Evolutionary conservation across 2,888 invertebrate species (phyloP), one percentile per base, ranked within the genome.

Genomic region (Andrena bicolor): DNA sequence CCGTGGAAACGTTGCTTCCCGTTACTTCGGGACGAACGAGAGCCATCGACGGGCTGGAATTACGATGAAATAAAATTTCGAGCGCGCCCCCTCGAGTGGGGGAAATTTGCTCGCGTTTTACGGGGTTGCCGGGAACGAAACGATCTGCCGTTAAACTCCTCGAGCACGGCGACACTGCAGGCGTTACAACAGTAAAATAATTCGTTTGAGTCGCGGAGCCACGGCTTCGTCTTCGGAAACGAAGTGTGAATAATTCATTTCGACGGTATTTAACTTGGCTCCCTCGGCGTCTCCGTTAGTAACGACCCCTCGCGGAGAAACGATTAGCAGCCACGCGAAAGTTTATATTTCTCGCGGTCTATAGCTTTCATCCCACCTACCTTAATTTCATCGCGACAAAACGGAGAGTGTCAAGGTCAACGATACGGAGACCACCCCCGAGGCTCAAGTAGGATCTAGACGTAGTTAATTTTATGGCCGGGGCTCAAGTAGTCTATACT

Each of bases 201-300:
- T 66, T 78, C 61, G 60, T 26, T 56, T 28, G 23, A 30, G 28
- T 4, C 69, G 20, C 16, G 10, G 13, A 51, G 6, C 41, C 32
- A 56, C n/a, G 28, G 65, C 53, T 68, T 48, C 49, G 63, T 48
- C 41, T 30, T 13, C 41, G 23, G 73, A 51, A 72, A 68, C 32
- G 61, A 61, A 80, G 49, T 35, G 76, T 74, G 86, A 83, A 83
- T 78, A 78, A 86, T 83, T 80, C 73, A 71, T 78, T 69, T 41
- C 61, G 70, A 71, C 63, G 35, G 76, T 53, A 76, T 72, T 78
- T 69, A 53, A 80, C 53, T 66, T 58, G 26, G 49, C 76, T 63
- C 78, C 73, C 35, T 26, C 48, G 48, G 8, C 51, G 72, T 51
- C 20, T 49, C 20, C 30, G 8, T 4, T 32, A 41, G 41, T 41